Conservation (phyloP, 30 jellyfish, hydroid and myxozoan genomes). For the Turritopsis dohrnii region DNA sequence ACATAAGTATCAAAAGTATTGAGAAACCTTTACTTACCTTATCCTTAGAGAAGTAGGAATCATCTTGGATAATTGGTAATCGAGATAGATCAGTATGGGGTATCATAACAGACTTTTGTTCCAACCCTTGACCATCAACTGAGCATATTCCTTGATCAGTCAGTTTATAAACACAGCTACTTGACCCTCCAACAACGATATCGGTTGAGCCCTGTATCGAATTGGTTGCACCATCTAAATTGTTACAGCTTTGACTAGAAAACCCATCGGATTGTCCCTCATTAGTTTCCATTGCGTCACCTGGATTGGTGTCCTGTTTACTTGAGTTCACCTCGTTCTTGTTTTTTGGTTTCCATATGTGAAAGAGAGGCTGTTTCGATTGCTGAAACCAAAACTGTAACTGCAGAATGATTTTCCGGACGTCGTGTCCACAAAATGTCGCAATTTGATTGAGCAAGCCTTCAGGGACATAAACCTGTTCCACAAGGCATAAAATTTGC, state of each 20-base stretch:
- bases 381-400: conserved; percentile 61
- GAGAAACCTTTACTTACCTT: background rate
- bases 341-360: conserved; percentile 3
- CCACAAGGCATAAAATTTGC: conserved; percentile 67
- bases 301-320: background rate
- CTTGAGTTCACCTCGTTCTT: background rate
- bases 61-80: conserved; percentile 6
- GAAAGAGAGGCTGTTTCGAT: conserved; percentile 42
- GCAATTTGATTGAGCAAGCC: conserved; percentile 20
- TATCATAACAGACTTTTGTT: background rate
- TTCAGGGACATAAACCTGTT: conserved; percentile 44
- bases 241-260: background rate
- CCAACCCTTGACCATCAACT: background rate
- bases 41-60: background rate
- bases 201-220: background rate
- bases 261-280: background rate
- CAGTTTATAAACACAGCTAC: background rate
- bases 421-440: conserved; percentile 26
- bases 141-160: background rate
- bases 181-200: background rate
- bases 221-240: background rate
- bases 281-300: background rate
- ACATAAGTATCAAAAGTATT: no score
- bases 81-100: background rate
- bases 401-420: conserved; percentile 47